Base-by-base conservation (phyloP, 1,140 invertebrate species). In the Drosophila novamexicana region DNA sequence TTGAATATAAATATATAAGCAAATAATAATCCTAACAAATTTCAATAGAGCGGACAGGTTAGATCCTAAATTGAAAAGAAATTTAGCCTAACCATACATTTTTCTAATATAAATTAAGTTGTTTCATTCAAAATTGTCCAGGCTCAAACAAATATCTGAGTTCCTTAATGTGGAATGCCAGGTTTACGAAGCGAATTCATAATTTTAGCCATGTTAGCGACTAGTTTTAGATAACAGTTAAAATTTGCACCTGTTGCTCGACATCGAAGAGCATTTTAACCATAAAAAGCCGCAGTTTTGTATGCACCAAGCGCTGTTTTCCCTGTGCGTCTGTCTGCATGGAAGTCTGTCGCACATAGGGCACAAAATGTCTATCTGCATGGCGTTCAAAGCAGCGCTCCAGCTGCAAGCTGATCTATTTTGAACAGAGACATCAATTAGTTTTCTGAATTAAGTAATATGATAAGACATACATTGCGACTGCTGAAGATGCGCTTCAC, bases 401-500 rank as follows among this genome's bases (percentile, higher is more conserved):
- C 36, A 89, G 29, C 39, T 91, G 76, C 6, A 92, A 5, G 12
- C 39, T 52, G 6, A 86, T 53, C 89, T 90, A n/a, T 2, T 52
- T 70, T 42, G 0, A 12, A 12, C 2, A 22, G 9, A 65, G 45
- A 22, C 0, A 5, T 29, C 22, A 29, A 29, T 29, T 29, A 29
- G 22, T 3, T 22, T 22, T 22, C 22, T 22, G 22, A 3, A 22
- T 22, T 3, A 22, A 22, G 22, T 22, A 22, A 22, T 22, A 22
- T 22, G 22, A 1, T 3, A 22, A 22, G 2, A 22, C 75, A 34
- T 45, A 91, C 91, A 77, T 92, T 91, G 29, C 79, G 50, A 14
- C 66, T 90, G 32, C 39, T 74, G 34, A 92, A 92, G 52, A 92
- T 92, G 29, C 90, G 77, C 44, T 71, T 80, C 0, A 91, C 77